A percentile compares a stretch with the other conserved stretches of the same genome.
phyloP scores from a whole-genome alignment of 2,888 invertebrate genomes.

The Hirtodrosophila duncani region DNA sequence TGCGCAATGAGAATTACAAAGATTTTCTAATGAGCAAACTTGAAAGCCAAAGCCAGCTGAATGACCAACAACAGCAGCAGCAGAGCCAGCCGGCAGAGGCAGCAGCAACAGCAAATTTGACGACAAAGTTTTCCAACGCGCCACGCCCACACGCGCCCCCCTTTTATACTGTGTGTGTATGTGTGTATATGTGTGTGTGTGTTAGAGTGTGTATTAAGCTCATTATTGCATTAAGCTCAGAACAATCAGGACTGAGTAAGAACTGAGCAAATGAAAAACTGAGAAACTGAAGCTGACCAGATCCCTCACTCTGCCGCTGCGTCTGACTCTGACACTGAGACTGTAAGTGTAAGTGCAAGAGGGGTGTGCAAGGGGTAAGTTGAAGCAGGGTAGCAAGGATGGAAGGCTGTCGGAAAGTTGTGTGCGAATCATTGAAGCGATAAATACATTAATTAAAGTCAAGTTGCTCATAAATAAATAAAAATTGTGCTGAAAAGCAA shows the following conservation, averaged over 20 bases:
- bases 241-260: conserved; percentile 21
- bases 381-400: not conserved
- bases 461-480: conserved; percentile 68
- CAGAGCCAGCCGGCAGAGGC: not conserved
- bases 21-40: conserved; percentile 68
- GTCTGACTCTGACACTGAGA: too few species aligned
- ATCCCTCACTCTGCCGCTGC: too few species aligned
- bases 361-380: not conserved
- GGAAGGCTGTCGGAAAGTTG: conserved; percentile 39
- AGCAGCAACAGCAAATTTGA: conserved; percentile 25
- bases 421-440: conserved; percentile 66
- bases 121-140: conserved; percentile 27
- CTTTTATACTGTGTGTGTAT: too few species aligned
- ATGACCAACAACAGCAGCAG: conserved; percentile 20
- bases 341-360: not conserved
- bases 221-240: conserved; percentile 38
- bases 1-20: conserved; percentile 46
- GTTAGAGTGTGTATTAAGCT: conserved; percentile 32
- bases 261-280: not conserved
- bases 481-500: conserved; percentile 50
- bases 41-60: conserved; percentile 52
- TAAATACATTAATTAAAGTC: conserved; percentile 73
- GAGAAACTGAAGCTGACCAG: too few species aligned
- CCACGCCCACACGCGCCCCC: too few species aligned
- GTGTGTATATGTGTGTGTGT: conserved; percentile 4